phyloP scores from a whole-genome alignment of 1,140 invertebrate species.

The Drosophila busckii region DNA sequence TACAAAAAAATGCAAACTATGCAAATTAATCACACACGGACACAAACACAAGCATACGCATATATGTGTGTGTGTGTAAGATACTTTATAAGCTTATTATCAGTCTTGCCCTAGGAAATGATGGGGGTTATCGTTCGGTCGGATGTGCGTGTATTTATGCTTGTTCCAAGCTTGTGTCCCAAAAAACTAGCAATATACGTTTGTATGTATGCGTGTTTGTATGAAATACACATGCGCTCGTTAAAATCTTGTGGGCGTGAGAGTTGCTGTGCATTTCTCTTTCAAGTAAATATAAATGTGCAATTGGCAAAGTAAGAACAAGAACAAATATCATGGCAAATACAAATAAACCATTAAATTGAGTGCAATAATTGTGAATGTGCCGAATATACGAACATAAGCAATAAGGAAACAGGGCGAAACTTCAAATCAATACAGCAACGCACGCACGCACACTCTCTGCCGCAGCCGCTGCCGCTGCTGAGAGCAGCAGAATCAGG shows the following conservation, averaged over 20 bases:
- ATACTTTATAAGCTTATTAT: not conserved
- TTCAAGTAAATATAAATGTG: too few relatives aligned
- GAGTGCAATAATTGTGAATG: constrained; percentile 53
- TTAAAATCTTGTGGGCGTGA: constrained; percentile 2
- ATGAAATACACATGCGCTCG: not conserved
- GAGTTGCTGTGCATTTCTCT: not conserved
- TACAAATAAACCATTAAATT: constrained; percentile 18
- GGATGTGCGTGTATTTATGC: not conserved
- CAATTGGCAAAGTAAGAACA: too few relatives aligned
- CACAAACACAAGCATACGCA: not conserved
- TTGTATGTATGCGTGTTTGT: not conserved
- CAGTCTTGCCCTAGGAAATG: not conserved
- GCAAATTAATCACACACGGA: not conserved
- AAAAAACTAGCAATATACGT: constrained; percentile 11
- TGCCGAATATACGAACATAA: constrained; percentile 34
- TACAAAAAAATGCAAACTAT: constrained; percentile 24
- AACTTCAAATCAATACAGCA: constrained; percentile 71
- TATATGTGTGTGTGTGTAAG: not conserved
- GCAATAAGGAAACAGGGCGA: constrained; percentile 55
- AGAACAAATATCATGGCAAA: too few relatives aligned
- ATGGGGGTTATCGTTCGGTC: too few relatives aligned
- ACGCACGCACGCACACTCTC: constrained; percentile 25
- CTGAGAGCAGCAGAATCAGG: constrained; percentile 7
- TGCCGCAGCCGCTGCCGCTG: not conserved
- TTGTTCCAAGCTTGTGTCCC: not conserved